Conservation (phyloP, 2,888 invertebrate species). For the Vanessa cardui region DNA sequence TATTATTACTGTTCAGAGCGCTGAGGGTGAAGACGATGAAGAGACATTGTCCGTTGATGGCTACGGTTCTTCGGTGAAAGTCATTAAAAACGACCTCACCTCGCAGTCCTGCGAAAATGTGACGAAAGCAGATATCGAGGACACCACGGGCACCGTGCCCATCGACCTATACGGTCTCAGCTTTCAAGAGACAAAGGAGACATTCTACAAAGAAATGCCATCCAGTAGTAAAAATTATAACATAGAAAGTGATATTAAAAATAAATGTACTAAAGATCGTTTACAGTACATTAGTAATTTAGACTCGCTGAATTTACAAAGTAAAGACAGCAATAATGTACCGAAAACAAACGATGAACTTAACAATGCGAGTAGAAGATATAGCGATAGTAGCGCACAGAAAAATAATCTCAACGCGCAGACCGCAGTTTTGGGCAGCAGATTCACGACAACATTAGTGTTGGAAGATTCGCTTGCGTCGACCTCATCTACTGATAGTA, state of each 20-base stretch:
- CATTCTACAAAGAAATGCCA: constrained; percentile 69
- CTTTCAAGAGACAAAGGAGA: constrained; percentile 68
- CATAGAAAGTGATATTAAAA: constrained; percentile 57
- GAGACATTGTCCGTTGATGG: constrained; percentile 82
- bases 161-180: constrained; percentile 65
- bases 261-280: constrained; percentile 59
- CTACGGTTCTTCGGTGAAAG: constrained; percentile 63
- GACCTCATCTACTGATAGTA: constrained; percentile 55
- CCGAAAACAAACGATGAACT: constrained; percentile 58
- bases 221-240: constrained; percentile 75
- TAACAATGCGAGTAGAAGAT: constrained; percentile 69
- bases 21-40: constrained; percentile 84
- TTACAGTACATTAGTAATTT: constrained; percentile 52
- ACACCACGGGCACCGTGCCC: constrained; percentile 55
- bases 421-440: constrained; percentile 53
- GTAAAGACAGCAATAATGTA: constrained; percentile 53
- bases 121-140: constrained; percentile 48
- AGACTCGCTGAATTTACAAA: constrained; percentile 60
- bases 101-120: constrained; percentile 47
- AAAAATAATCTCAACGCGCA: constrained; percentile 57
- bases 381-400: constrained; percentile 70
- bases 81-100: constrained; percentile 68
- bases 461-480: constrained; percentile 60
- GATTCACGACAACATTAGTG: constrained; percentile 74
- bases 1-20: constrained; percentile 54